Percentiles rank a stretch among this genome's conserved stretches.
Conservation (phyloP, 2,888 invertebrate genomes). For the Drosophila bunnanda region DNA sequence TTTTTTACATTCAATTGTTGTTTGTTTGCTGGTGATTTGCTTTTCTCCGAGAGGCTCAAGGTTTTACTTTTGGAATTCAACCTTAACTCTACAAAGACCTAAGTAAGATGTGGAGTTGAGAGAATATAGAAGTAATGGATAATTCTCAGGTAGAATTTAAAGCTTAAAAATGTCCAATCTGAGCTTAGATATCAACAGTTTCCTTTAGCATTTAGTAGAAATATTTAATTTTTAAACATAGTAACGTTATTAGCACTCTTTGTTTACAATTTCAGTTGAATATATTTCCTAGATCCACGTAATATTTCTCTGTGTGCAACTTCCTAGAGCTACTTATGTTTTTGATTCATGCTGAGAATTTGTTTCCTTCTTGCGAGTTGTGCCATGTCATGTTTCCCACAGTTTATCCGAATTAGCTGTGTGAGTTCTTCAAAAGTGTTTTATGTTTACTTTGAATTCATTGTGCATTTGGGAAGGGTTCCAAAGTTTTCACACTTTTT, state of each 20-base stretch:
- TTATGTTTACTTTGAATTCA: slow-evolving; percentile 42
- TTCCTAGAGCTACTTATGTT: slow-evolving; percentile 1
- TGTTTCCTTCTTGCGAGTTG: background rate
- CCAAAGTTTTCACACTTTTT: slow-evolving; percentile 40
- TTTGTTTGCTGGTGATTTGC: slow-evolving; percentile 56
- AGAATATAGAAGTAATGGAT: background rate
- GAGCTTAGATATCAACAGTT: background rate
- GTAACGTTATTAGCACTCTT: too few species aligned
- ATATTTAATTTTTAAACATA: too few species aligned
- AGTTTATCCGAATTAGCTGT: slow-evolving; percentile 43
- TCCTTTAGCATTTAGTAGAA: too few species aligned
- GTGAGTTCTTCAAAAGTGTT: slow-evolving; percentile 43
- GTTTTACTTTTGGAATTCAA: background rate
- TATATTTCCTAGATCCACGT: background rate
- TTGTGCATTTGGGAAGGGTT: slow-evolving; percentile 2
- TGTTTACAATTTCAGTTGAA: background rate
- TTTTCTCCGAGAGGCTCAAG: slow-evolving; percentile 18
- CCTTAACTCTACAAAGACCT: background rate
- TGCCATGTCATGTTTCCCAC: slow-evolving; percentile 52
- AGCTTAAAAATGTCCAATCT: background rate
- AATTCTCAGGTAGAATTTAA: background rate
- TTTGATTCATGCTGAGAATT: slow-evolving; percentile 13
- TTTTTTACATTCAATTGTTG: slow-evolving; percentile 61
- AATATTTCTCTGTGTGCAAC: background rate
- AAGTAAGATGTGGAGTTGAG: background rate